Conservation (phyloP, 2,888 invertebrate species). For the Macropis europaea region DNA sequence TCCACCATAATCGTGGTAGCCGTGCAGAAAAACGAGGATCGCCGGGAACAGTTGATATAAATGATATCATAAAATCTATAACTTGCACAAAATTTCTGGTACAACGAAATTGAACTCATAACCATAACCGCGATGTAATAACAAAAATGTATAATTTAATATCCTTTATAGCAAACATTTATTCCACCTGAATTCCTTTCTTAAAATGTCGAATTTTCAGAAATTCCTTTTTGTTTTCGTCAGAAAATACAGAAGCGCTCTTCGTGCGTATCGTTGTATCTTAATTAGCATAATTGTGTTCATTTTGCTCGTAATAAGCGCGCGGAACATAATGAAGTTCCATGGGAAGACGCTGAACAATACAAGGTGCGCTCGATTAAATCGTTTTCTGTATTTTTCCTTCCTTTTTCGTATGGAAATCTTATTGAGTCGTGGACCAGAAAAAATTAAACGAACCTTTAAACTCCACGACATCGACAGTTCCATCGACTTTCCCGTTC, state of each 20-base stretch:
- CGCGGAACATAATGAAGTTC: background rate
- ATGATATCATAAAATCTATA: background rate
- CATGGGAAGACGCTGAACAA: background rate
- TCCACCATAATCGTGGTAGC: slow-evolving; percentile 6
- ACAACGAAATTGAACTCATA: too few species aligned
- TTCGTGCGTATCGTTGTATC: too few species aligned
- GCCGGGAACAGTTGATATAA: slow-evolving; percentile 7
- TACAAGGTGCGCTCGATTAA: background rate
- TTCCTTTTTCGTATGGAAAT: background rate
- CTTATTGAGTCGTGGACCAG: background rate
- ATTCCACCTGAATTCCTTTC: too few species aligned
- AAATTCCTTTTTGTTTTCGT: too few species aligned
- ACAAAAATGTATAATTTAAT: too few species aligned
- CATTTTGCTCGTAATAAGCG: background rate
- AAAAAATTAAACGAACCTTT: background rate
- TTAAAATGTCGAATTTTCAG: too few species aligned
- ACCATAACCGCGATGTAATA: too few species aligned
- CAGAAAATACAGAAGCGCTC: too few species aligned
- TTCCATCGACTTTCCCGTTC: background rate
- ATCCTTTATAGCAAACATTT: too few species aligned
- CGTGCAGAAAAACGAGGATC: slow-evolving; percentile 9
- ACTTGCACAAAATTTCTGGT: background rate
- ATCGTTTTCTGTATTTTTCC: background rate
- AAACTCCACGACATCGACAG: background rate
- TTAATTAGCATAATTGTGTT: background rate